A percentile compares a stretch with the other conserved stretches of the same genome.
These are phyloP conservation scores for Fopius arisanus DNA, from an alignment of 1,140 invertebrate species.

Conservation along the genomic window DNA sequence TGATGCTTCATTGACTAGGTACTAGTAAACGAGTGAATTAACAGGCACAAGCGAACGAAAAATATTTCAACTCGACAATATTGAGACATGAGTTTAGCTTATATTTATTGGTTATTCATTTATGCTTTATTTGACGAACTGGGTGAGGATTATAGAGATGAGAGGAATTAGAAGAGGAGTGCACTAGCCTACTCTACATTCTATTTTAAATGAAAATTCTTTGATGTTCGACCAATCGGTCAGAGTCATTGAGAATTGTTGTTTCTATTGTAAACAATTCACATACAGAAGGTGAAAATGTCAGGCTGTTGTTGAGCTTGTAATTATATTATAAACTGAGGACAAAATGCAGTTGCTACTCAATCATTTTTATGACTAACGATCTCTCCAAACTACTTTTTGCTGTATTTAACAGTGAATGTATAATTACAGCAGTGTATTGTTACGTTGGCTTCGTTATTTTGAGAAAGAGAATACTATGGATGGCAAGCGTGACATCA, in stretches of 20 bases:
- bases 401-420: not conserved
- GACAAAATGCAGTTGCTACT: constrained; percentile 27
- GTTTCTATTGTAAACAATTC: constrained; percentile 18
- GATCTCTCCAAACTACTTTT: not conserved
- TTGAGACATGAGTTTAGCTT: not conserved
- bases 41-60: constrained; percentile 42
- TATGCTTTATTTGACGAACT: constrained; percentile 31
- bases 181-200: constrained; percentile 48
- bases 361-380: not conserved
- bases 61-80: constrained; percentile 33
- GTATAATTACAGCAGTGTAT: not conserved
- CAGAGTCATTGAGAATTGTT: constrained; percentile 8
- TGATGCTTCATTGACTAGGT: constrained; percentile 11
- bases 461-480: constrained; percentile 55
- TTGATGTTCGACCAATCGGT: not conserved
- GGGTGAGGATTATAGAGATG: constrained; percentile 35
- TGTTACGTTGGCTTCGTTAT: not conserved
- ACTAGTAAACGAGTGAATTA: not conserved
- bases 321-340: not conserved
- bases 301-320: not conserved
- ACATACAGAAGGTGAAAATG: not conserved
- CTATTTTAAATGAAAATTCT: constrained; percentile 26
- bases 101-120: constrained; percentile 34
- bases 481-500: constrained; percentile 36
- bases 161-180: constrained; percentile 44